Evolutionary conservation across 2,888 invertebrate species (phyloP).

Genomic region (Herminia tarsipennalis): DNA sequence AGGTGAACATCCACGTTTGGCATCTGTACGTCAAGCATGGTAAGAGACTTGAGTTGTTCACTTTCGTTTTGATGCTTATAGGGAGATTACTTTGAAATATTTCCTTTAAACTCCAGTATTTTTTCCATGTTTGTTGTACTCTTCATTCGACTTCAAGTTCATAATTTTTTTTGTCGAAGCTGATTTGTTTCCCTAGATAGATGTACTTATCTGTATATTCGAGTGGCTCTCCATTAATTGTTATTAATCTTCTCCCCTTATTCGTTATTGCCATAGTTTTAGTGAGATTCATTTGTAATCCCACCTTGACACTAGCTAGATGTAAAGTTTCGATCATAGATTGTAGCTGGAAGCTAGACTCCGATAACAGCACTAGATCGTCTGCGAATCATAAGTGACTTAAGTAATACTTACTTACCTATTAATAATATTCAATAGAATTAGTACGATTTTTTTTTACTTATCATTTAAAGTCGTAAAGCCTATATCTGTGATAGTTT

Average conservation of each 20-base stretch:
- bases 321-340: constrained; percentile 4
- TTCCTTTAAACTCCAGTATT: too few relatives aligned
- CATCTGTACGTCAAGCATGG: too few relatives aligned
- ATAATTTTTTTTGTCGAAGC: not conserved
- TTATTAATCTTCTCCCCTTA: constrained; percentile 11
- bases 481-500: too few relatives aligned
- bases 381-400: constrained; percentile 4
- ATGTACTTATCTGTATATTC: constrained; percentile 14
- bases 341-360: constrained; percentile 11
- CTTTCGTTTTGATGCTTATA: too few relatives aligned
- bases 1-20: not conserved
- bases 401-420: too few relatives aligned
- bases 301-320: not conserved
- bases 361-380: constrained; percentile 12
- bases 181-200: not conserved
- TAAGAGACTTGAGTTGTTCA: too few relatives aligned
- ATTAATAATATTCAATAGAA: too few relatives aligned
- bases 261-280: constrained; percentile 11
- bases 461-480: too few relatives aligned
- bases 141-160: not conserved
- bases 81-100: too few relatives aligned
- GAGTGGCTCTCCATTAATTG: constrained; percentile 11
- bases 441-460: too few relatives aligned
- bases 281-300: not conserved
- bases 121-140: too few relatives aligned